These are phyloP conservation scores for Parazoanthus atlanticus DNA, from an alignment of 92 coral and sea anemone genomes.

Conservation along the genomic window DNA sequence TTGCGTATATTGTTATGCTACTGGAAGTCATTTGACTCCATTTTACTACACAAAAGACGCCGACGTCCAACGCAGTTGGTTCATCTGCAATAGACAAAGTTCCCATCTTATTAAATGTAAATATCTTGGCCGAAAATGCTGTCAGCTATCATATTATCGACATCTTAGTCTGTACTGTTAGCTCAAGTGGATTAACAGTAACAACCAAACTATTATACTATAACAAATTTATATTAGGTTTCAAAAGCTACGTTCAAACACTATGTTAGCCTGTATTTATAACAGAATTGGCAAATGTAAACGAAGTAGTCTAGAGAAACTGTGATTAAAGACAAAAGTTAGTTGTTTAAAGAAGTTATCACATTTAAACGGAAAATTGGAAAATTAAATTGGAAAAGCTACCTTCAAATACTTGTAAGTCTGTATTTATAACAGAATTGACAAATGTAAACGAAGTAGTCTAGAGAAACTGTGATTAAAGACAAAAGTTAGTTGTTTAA, in stretches of 20 bases:
- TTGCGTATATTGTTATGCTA: not conserved
- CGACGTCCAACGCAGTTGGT: not conserved
- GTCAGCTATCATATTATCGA: not conserved
- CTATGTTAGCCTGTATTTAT: not conserved
- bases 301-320: not conserved
- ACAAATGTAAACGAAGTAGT: not conserved
- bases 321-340: too few relatives aligned
- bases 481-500: too few relatives aligned
- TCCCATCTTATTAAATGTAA: not conserved
- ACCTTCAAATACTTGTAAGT: not conserved
- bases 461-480: not conserved
- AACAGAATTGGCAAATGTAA: not conserved
- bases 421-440: not conserved
- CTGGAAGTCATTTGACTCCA: not conserved
- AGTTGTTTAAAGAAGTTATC: too few relatives aligned
- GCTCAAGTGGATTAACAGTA: not conserved
- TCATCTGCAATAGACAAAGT: not conserved
- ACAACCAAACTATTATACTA: too few relatives aligned
- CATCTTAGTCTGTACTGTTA: not conserved
- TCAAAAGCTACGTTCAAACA: not conserved
- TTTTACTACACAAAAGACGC: not conserved
- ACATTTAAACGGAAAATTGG: too few relatives aligned
- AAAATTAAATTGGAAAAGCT: too few relatives aligned
- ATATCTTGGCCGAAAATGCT: not conserved
- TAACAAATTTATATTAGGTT: not conserved